Base-by-base conservation (phyloP, 2,113 vertebrate genomes). In the Hydropotes inermis region DNA sequence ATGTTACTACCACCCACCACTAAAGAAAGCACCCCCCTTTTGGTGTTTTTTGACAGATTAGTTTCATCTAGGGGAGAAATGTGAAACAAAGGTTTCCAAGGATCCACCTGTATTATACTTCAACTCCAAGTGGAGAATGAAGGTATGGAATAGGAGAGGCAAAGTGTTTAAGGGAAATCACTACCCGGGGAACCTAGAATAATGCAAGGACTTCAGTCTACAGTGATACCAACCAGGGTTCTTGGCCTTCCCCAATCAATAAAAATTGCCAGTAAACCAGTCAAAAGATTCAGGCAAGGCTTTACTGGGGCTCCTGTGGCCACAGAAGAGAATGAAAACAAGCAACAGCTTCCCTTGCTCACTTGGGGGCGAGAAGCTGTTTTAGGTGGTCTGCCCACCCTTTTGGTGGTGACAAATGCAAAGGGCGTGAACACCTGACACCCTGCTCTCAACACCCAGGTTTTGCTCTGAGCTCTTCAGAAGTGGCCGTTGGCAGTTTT, bases 361-460 rank as follows among this genome's bases (percentile, higher is more conserved):
- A 33, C 16, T 79, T n/a, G n/a, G n/a, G n/a, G n/a, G n/a, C 0
- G 0, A 6, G 43, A 45, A 45, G 43, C 4, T 79, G 28, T 10
- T 9, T 30, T 28, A 79, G 8, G 27, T 50, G 8, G 45, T 17
- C 30, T 33, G 15, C 28, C 45, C 15, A 11, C n/a, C 8, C n/a
- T n/a, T 70, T 36, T 70, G 45, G 4, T 50, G 28, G 45, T 79
- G 15, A 50, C 1, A 7, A 79, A 39, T 79, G 76, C 60, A 50
- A 47, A 30, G 1, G 1, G 7, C 28, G 1, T 50, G 76, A 70
- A 5, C n/a, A 70, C 19, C 67, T 23, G n/a, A 70, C 67, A 39
- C 10, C 19, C n/a, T 21, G 64, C 64, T 70, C 15, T 14, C 43
- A 78, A 16, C 27, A 30, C 27, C 4, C 43, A 47, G 45, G 4